Evolutionary conservation across 2,888 invertebrate species (phyloP), one percentile per base, ranked within the genome.

Genomic region (Tetramorium bicarinatum): DNA sequence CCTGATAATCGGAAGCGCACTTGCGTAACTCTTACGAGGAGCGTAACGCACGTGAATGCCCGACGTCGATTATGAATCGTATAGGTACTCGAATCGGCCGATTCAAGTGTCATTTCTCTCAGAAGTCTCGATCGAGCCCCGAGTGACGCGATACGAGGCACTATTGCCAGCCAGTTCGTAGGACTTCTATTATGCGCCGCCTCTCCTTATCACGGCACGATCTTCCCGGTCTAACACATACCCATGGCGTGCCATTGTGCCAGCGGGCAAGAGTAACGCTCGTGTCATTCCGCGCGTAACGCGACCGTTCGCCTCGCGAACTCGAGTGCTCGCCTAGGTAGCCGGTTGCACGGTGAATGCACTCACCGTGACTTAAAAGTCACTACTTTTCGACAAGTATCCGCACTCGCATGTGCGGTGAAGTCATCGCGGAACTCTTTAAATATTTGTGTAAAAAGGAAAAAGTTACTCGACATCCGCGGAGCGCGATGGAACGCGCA

Each of bases 231-330:
- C 71, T 61, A 61, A 29, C 38, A 79, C 79, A 47, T 38, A 56
- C 9, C 9, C 25, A 44, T 59, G 34, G 59, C 29, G 44, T 59
- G 71, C 25, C 47, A 61, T 79, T 71, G 59, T 59, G 59, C 79
- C 71, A 49, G 59, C 59, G 59, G 13, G 21, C 71, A 76, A 41
- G 67, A 77, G 54, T 66, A 71, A 79, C 71, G 47, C 79, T 79
- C 38, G 71, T 79, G 71, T 79, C 79, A 79, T 25, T 71, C 38
- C 71, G 71, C 59, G 79, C 79, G 79, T 79, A 79, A 79, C 79
- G 79, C 79, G 79, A 59, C 47, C 59, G 71, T 79, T 79, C 34
- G 79, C 71, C 71, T 71, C 71, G 79, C 59, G 47, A 71, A 71
- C 59, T 25, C 59, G 59, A 56, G 25, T 38, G 38, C 44, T 61